phyloP scores from a whole-genome alignment of 2,888 invertebrate species.

The Crocallis elinguaria region DNA sequence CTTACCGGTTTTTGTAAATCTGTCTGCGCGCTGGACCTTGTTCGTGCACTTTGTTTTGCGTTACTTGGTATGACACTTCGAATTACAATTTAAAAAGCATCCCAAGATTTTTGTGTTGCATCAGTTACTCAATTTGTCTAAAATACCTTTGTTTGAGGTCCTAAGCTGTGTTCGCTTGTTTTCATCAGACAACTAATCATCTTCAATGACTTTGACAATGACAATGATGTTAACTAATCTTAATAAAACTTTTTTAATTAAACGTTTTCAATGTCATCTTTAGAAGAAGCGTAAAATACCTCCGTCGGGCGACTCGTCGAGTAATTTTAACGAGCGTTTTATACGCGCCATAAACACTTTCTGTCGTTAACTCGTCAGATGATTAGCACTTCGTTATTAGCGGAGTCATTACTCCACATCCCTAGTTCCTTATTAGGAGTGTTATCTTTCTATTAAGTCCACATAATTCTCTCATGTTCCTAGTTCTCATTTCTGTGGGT shows the following conservation, averaged over 20 bases:
- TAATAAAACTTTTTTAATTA: background rate
- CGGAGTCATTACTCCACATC: background rate
- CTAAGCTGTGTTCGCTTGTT: too few relatives aligned
- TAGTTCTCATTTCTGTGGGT: too few relatives aligned
- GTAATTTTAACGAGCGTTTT: slow-evolving; percentile 13
- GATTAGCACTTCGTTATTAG: background rate
- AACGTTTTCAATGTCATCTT: slow-evolving; percentile 3
- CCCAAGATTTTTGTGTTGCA: slow-evolving; percentile 1
- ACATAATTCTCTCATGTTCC: background rate
- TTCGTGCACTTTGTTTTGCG: slow-evolving; percentile 9
- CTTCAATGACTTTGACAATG: too few relatives aligned
- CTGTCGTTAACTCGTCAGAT: background rate
- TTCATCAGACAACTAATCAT: too few relatives aligned
- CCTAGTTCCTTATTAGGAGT: background rate
- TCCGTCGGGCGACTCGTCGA: background rate
- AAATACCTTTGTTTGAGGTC: too few relatives aligned
- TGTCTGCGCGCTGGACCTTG: slow-evolving; percentile 4
- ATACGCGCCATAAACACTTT: slow-evolving; percentile 10
- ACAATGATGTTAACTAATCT: too few relatives aligned
- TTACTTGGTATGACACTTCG: slow-evolving; percentile 21
- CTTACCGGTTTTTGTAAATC: slow-evolving; percentile 13
- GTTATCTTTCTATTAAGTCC: background rate
- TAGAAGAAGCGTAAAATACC: background rate
- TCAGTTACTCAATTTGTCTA: slow-evolving; percentile 2
- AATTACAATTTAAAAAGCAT: slow-evolving; percentile 10